Conservation (phyloP, 2,113 vertebrate genomes). For the Strix aluco region DNA sequence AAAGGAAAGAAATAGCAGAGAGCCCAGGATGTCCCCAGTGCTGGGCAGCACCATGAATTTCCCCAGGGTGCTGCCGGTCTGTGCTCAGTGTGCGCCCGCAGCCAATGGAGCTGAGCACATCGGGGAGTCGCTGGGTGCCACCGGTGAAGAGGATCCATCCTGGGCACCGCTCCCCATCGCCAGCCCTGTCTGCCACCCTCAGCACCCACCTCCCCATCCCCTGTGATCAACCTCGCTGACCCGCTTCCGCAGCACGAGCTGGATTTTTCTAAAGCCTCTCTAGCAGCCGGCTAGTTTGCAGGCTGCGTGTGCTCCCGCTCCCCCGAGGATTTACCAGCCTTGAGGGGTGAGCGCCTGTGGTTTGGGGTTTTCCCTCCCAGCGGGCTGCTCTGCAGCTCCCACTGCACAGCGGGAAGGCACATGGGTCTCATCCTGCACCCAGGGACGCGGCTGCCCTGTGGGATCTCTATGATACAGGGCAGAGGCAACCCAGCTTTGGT, state of each 20-base stretch:
- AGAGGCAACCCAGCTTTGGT: accelerated
- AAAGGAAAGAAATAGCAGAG: background rate
- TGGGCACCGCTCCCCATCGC: background rate
- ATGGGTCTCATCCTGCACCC: background rate
- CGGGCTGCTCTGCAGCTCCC: background rate
- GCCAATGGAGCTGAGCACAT: background rate
- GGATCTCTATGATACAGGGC: background rate
- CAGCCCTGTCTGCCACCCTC: background rate
- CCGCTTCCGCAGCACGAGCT: background rate
- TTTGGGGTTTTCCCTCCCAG: background rate
- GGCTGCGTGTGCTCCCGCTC: background rate
- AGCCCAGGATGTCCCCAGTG: background rate
- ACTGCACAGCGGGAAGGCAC: background rate
- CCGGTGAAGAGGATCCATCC: background rate
- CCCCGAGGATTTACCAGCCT: background rate
- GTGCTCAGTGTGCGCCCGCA: background rate
- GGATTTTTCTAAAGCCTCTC: background rate
- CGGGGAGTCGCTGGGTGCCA: background rate
- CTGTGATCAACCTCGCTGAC: background rate
- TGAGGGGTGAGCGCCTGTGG: background rate
- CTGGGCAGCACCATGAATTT: background rate
- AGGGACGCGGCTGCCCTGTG: accelerated
- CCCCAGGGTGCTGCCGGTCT: background rate
- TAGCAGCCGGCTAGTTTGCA: accelerated
- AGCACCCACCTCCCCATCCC: background rate